Base-by-base conservation (phyloP, 2,113 vertebrate species). In the Oreochromis niloticus region DNA sequence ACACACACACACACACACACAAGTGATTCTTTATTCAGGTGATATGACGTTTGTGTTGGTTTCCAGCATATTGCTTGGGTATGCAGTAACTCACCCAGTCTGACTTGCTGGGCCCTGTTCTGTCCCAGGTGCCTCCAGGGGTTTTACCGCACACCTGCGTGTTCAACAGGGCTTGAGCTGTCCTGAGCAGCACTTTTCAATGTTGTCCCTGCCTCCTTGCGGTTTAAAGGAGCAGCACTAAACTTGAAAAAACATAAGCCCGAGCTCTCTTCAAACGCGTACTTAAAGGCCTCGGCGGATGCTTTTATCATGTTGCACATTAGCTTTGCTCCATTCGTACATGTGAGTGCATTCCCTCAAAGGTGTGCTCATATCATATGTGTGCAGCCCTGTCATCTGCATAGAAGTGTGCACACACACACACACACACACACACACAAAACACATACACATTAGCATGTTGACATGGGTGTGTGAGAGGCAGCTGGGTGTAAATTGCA, bases 311-410 rank as follows among this genome's bases (percentile, higher is more conserved):
- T 84, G 91, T 92, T 63, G 90, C 90, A 92, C 91, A 95, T 94
- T 94, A 93, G 91, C 92, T 92, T 87, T 83, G 88, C 85, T 89
- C 86, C 80, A 17, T 91, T 94, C 87, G 85, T 85, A 92, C 85
- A 90, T 91, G 85, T 82, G 90, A 92, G 84, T 34, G 87, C 82
- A 56, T 80, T 91, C 89, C 94, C 93, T 95, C 93, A 95, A 95
- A 96, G 94, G 94, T 95, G 94, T 27, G 79, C 92, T 94, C 93
- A 59, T 94, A 96, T 96, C 94, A 91, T 85, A 81, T 14, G 90
- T 90, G 87, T 88, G 89, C 94, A 95, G 94, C 87, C 90, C 91
- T 96, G 95, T 95, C 95, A 96, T 94, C 93, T 91, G 87, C 91
- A 92, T 87, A 89, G 85, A 84, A 85, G 82, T 50, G 16, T 7